phyloP scores from a whole-genome alignment of 2,113 vertebrate genomes.

The Centropus unirufus region DNA sequence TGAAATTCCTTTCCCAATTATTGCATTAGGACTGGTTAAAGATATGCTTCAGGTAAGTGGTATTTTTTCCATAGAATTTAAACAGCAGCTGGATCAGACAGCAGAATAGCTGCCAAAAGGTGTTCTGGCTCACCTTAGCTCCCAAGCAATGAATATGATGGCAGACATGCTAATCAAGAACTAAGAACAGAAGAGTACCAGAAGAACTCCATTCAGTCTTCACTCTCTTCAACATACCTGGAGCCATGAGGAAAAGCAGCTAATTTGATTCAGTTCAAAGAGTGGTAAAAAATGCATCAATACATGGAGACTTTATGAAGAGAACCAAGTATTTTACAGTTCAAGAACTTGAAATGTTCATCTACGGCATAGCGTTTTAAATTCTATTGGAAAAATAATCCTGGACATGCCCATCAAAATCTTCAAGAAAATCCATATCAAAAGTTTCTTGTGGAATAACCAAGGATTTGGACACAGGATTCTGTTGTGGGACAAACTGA shows the following conservation, averaged over 20 bases:
- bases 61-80: not conserved
- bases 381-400: not conserved
- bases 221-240: not conserved
- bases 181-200: not conserved
- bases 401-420: not conserved
- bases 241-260: not conserved
- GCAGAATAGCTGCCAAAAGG: not conserved
- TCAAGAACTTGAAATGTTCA: not conserved
- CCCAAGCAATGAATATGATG: not conserved
- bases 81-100: not conserved
- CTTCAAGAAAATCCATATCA: not conserved
- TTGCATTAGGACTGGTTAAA: not conserved
- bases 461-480: not conserved
- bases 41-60: fast-evolving
- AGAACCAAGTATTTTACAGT: not conserved
- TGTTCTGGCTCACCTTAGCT: not conserved
- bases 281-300: not conserved
- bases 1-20: not conserved
- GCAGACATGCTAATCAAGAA: not conserved
- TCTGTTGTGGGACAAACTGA: not conserved
- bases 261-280: not conserved
- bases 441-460: not conserved
- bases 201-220: not conserved
- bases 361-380: not conserved
- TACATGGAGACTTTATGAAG: not conserved